Evolutionary conservation across 37 sponge, comb jelly and placozoan species (phyloP).

Genomic region (Haliclona indistincta): DNA sequence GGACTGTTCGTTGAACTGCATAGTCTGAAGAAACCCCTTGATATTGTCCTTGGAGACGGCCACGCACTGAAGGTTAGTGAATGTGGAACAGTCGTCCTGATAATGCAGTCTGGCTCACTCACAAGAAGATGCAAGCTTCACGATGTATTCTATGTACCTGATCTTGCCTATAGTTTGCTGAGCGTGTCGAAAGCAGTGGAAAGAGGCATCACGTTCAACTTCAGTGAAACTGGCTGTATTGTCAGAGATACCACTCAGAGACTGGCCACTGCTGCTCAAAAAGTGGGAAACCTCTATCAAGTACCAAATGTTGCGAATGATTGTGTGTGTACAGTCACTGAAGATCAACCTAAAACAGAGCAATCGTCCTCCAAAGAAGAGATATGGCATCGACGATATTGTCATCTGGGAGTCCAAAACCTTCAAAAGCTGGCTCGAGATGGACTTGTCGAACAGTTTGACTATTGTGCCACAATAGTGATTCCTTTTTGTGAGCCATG

Average conservation of each 20-base stretch:
- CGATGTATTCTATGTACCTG: constrained; percentile 60
- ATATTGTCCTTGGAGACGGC: constrained; percentile 55
- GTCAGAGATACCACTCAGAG: not conserved
- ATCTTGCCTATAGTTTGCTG: constrained; percentile 52
- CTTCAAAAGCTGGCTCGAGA: constrained; percentile 44
- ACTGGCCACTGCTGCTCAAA: not conserved
- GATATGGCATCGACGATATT: constrained; percentile 55
- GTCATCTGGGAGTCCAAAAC: constrained; percentile 38
- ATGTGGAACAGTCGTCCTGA: constrained; percentile 24
- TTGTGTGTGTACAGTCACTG: not conserved
- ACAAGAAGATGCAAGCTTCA: constrained; percentile 20
- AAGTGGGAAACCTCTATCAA: not conserved
- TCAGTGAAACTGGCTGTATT: not conserved
- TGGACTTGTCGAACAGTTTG: constrained; percentile 44
- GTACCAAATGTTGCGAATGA: not conserved
- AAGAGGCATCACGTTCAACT: not conserved
- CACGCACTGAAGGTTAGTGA: constrained; percentile 25
- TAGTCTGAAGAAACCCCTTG: constrained; percentile 12
- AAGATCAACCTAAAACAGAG: not conserved
- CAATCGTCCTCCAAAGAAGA: constrained; percentile 49
- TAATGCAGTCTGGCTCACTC: constrained; percentile 15
- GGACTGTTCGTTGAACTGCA: constrained; percentile 17
- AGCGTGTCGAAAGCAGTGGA: constrained; percentile 47
- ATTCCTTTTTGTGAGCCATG: constrained; percentile 66
- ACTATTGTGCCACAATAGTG: constrained; percentile 28